phyloP scores from a whole-genome alignment of 2,888 invertebrate genomes.

The Rhagonycha lutea region DNA sequence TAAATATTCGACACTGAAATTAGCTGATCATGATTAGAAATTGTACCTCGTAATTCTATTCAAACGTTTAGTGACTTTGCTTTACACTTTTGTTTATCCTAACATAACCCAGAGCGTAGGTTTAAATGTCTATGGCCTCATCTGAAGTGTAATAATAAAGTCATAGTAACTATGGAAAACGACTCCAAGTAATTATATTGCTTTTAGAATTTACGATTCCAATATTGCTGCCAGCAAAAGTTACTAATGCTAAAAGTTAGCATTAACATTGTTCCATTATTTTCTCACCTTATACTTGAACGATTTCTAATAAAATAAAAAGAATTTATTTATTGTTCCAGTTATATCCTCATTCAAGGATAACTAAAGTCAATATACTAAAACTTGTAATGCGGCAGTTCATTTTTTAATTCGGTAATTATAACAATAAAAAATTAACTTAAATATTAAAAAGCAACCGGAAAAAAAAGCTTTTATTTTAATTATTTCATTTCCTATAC shows the following conservation, averaged over 20 bases:
- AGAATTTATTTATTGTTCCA: slow-evolving; percentile 9
- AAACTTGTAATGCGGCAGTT: neutral
- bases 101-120: slow-evolving; percentile 3
- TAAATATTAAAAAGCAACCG: too few species aligned
- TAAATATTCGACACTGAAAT: neutral
- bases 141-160: slow-evolving; percentile 19
- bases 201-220: slow-evolving; percentile 24
- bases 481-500: too few species aligned
- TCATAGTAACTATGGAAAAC: slow-evolving; percentile 18
- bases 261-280: neutral
- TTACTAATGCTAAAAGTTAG: neutral
- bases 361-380: slow-evolving; percentile 10
- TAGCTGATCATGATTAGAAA: neutral
- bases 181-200: slow-evolving; percentile 24
- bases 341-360: slow-evolving; percentile 16
- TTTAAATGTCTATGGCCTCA: slow-evolving; percentile 19
- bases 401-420: too few species aligned
- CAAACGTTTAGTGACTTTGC: neutral
- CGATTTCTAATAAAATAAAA: neutral
- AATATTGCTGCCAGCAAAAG: slow-evolving; percentile 18
- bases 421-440: too few species aligned
- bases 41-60: neutral
- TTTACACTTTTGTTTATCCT: neutral
- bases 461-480: too few species aligned
- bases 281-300: neutral